Base-by-base conservation (phyloP, 2,113 vertebrate genomes). In the Fukomys damarensis region DNA sequence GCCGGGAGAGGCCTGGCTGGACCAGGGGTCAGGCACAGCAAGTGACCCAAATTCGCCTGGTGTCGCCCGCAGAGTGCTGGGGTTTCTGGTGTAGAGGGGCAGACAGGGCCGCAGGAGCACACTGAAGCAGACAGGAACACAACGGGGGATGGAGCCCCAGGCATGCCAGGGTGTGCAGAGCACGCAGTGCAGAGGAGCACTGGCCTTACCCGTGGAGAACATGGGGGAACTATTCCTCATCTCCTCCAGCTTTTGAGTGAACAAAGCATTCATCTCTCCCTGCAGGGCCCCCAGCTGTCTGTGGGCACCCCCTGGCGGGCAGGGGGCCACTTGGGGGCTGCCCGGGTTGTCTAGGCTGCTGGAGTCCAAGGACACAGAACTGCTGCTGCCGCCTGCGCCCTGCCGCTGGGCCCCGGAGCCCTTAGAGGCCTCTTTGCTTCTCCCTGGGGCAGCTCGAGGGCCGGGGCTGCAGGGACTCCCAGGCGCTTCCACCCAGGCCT, bases 211-310 rank as follows among this genome's bases (percentile, higher is more conserved):
- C 70, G 99, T 95, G 96, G 99, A 99, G 98, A 99, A 99, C 98
- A 99, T 98, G 97, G 99, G 99, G 96, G 99, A 99, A 97, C 99
- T 99, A 98, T 99, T 99, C 98, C 99, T 99, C 98, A 99, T 99
- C 98, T 99, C 99, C 97, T 99, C 99, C 99, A 99, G 98, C 98
- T 99, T 99, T 99, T 99, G 99, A 96, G 99, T 97, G 96, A 99
- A 99, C 98, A 99, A 98, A 97, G 99, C 99, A 13, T 99, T 99
- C 99, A 99, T 99, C 99, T 99, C 99, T 66, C 99, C 98, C 98
- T 99, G 99, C 77, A 99, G 99, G 91, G 99, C 99, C 97, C 99
- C 99, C 28, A 98, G 99, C 56, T 99, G 99, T 97, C 99, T 99
- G 97, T 97, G 98, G 95, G 98, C 98, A 91, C 98, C 98, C 98